Base-by-base conservation (phyloP, 1,140 invertebrate genomes). In the Magallana gigas region DNA sequence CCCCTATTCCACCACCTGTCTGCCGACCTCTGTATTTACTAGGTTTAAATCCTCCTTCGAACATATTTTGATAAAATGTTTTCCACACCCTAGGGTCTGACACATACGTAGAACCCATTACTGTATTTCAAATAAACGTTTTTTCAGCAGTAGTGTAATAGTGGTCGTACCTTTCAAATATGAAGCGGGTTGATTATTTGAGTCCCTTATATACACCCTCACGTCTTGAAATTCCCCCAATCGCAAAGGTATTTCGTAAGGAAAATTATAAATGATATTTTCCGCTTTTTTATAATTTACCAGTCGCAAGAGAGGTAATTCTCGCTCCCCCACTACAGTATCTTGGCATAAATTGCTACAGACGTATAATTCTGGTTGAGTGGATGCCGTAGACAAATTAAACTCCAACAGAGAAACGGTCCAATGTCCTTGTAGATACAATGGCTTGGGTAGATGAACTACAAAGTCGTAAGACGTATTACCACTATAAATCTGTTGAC, bases 81-180 rank as follows among this genome's bases (percentile, higher is more conserved):
- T 68, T 85, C 64, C 36, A 85, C 14, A 64, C 64, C 48, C 23
- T 14, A 59, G 29, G 57, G 68, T 48, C 16, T 80, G 23, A 59
- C 58, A 23, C 18, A 58, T 18, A 23, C 60, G 57, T 59, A 4
- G 16, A 76, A 58, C 23, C 11, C 86, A 48, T 57, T 58, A n/a
- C 16, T 23, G 29, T 6, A 87, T 71, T 18, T 57, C 29, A 57
- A 87, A 87, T 16, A 84, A 12, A 29, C 84, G 81, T 64, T 64
- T 82, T 23, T 60, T 71, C 82, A 64, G 29, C 23, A 48, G 76
- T 16, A 57, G 29, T 23, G 76, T 81, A n/a, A 48, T 29, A 16
- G 76, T 36, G 14, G 23, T 14, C 23, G 8, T n/a, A 8, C 81
- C 81, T 36, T 36, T 83, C 29, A 83, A 11, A 56, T 56, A 83